Base-by-base conservation (phyloP, 2,113 vertebrate species). In the Zeus faber region DNA sequence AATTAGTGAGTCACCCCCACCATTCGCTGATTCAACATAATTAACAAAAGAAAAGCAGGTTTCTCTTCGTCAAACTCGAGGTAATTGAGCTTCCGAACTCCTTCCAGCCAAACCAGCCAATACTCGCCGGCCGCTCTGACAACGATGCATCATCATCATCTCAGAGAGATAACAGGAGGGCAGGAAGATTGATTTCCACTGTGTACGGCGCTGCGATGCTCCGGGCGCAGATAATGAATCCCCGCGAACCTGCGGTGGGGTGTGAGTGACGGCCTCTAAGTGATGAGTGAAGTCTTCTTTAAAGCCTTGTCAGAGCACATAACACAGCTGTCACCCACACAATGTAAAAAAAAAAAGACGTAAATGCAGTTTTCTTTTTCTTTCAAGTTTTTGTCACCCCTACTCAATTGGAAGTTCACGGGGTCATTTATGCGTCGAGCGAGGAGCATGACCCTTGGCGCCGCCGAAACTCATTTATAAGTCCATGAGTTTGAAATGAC, bases 271-370 rank as follows among this genome's bases (percentile, higher is more conserved):
- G 48, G 16, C 37, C 40, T 40, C 16, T 31, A 79, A 79, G 51
- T 73, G 77, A 74, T 24, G 6, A 44, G 9, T 44, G 41, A 44
- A 44, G 41, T 18, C 85, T 83, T 64, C 64, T 72, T 67, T 69
- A 61, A 72, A 62, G n/a, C 60, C 25, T 61, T 58, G 61, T 67
- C 53, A 65, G 16, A 46, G 49, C 10, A 33, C 55, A 59, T 33
- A 65, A 62, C 29, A 26, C 49, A 49, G 61, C 58, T 26, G 58
- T 18, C 44, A 48, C 17, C 9, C 1, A 35, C 3, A 35, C 10
- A 35, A 3, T 13, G 33, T 13, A 14, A 35, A 14, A 1, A 22
- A 20, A 20, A 47, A 53, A 43, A 53, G 35, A 54, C 48, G 43
- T 67, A 55, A 37, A 45, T 2, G 3, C 3, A 6, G 14, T 18